Percentiles rank a stretch among this genome's conserved stretches.
Conservation (phyloP, 2,888 invertebrate genomes). For the Xylophagus ater region DNA sequence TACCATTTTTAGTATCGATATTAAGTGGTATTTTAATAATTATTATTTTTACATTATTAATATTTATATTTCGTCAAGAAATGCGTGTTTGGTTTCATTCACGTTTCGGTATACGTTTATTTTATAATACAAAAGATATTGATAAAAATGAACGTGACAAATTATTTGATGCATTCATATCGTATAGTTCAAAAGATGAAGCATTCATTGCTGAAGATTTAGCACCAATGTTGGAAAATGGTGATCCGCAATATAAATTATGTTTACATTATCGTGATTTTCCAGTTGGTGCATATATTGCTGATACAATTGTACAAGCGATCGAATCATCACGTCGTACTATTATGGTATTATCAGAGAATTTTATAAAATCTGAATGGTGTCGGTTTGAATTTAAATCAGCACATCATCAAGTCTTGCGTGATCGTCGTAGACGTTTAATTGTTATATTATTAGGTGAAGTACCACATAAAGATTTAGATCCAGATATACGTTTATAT, state of each 20-base stretch:
- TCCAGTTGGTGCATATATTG: conserved; percentile 76
- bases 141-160: conserved; percentile 75
- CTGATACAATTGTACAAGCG: conserved; percentile 86
- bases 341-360: conserved; percentile 83
- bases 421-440: conserved; percentile 73
- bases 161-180: conserved; percentile 89
- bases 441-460: conserved; percentile 87
- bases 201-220: conserved; percentile 80
- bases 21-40: conserved; percentile 64
- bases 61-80: conserved; percentile 71
- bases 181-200: conserved; percentile 89
- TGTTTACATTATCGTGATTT: conserved; percentile 88
- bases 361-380: conserved; percentile 93
- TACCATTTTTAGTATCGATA: conserved; percentile 66
- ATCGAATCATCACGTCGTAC: conserved; percentile 84
- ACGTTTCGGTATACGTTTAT: conserved; percentile 69
- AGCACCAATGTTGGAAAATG: conserved; percentile 75
- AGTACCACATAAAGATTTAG: conserved; percentile 76
- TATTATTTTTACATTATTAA: conserved; percentile 61
- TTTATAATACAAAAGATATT: conserved; percentile 63
- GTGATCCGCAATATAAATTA: conserved; percentile 68
- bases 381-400: conserved; percentile 89
- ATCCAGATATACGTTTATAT: conserved; percentile 80
- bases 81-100: conserved; percentile 80
- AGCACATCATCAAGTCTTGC: conserved; percentile 80